These are phyloP conservation scores for Acanthisitta chloris DNA, from an alignment of 2,113 vertebrate genomes.

Conservation along the genomic window DNA sequence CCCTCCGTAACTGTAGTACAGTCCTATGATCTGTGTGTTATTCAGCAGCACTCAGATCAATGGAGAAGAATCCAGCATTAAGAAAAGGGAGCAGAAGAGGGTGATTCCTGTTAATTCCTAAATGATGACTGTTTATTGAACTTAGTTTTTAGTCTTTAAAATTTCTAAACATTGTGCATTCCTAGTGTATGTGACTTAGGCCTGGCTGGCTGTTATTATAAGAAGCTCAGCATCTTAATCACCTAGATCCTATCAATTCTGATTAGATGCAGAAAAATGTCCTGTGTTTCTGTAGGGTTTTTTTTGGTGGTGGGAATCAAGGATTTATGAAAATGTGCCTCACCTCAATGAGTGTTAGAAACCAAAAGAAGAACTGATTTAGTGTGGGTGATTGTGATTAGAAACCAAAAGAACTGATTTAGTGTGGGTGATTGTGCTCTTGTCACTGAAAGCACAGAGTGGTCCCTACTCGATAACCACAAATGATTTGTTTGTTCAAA, in stretches of 20 bases:
- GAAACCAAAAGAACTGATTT: neutral
- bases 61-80: neutral
- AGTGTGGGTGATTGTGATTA: neutral
- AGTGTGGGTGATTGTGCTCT: neutral
- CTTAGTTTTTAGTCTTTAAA: neutral
- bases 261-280: neutral
- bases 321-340: neutral
- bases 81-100: neutral
- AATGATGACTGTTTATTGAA: neutral
- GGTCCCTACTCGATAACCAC: neutral
- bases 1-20: neutral
- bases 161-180: neutral
- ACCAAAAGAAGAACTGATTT: neutral
- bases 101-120: neutral
- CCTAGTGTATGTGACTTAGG: neutral
- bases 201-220: neutral
- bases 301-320: neutral
- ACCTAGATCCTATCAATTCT: neutral
- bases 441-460: neutral
- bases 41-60: neutral
- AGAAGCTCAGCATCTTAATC: neutral
- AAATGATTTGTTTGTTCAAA: neutral
- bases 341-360: neutral
- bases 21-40: rapidly evolving
- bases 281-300: neutral